Conservation (phyloP, 2,113 vertebrate genomes). For the Myotis davidii region DNA sequence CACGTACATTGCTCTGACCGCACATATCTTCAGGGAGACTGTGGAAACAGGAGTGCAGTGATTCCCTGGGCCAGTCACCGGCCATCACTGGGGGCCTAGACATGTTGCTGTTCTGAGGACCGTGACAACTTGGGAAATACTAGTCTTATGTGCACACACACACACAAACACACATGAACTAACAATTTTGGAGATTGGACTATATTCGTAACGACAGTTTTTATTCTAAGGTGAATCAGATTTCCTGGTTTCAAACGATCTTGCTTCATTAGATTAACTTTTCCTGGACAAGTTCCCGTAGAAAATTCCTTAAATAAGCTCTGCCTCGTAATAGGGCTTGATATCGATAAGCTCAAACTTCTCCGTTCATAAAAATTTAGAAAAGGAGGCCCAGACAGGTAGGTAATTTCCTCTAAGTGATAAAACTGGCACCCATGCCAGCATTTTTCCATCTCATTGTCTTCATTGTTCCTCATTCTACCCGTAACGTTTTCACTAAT, state of each 20-base stretch:
- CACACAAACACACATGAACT: background rate
- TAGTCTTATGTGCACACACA: background rate
- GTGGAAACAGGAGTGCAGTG: background rate
- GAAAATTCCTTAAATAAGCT: background rate
- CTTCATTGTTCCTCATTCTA: background rate
- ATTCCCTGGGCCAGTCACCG: background rate
- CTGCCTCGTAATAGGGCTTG: background rate
- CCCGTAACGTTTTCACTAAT: background rate
- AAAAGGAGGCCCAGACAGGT: background rate
- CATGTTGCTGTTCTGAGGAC: background rate
- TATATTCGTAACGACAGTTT: background rate
- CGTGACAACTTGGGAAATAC: background rate
- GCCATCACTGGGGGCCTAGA: background rate
- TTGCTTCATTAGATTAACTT: background rate
- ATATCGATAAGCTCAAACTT: background rate
- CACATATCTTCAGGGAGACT: background rate
- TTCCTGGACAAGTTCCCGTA: slow-evolving; percentile 4
- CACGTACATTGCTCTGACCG: background rate
- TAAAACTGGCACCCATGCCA: background rate
- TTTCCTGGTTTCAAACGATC: background rate
- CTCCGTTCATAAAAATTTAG: background rate
- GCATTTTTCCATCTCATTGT: background rate
- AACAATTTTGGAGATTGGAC: background rate
- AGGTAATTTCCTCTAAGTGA: background rate
- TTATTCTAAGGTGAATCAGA: background rate